Evolutionary conservation across 2,797 vertebrate genomes (phyloP).

Genomic region (Knipowitschia caucasica): DNA sequence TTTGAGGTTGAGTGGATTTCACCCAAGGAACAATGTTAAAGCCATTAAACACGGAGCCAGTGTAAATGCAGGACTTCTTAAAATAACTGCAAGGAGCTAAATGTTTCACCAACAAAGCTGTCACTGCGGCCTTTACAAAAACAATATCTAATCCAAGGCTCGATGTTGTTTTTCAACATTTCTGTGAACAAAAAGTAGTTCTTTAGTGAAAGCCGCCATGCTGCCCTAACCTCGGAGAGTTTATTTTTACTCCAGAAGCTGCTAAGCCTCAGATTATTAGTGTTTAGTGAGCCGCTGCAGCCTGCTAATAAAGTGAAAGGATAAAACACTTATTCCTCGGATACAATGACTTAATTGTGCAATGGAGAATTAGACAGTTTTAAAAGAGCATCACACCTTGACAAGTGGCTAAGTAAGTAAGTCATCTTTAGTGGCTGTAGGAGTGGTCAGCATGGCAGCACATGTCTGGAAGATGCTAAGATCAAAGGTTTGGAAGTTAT

Average conservation of each 20-base stretch:
- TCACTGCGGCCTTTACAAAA: constrained; percentile 36
- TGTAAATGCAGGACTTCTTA: constrained; percentile 33
- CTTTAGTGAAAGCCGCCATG: constrained; percentile 32
- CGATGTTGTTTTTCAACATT: constrained; percentile 42
- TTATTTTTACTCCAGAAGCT: constrained; percentile 45
- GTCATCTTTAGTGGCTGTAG: too few species aligned
- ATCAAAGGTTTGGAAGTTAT: too few species aligned
- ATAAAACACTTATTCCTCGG: constrained; percentile 29
- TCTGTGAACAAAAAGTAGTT: constrained; percentile 25
- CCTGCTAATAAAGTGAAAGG: constrained; percentile 48
- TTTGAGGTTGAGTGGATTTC: constrained; percentile 24
- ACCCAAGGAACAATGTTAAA: constrained; percentile 22
- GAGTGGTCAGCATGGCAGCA: too few species aligned
- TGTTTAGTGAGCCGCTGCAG: constrained; percentile 47
- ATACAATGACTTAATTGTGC: constrained; percentile 18
- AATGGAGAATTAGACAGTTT: constrained; percentile 1
- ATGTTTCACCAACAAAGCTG: constrained; percentile 45
- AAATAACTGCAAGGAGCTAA: constrained; percentile 44
- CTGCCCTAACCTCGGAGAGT: constrained; percentile 42
- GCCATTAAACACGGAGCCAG: constrained; percentile 22
- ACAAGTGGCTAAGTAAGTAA: neutral
- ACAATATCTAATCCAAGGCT: constrained; percentile 20
- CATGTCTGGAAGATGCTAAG: too few species aligned
- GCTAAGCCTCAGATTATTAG: constrained; percentile 52
- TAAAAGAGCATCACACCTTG: neutral